Percentiles rank a stretch among this genome's conserved stretches.
These are phyloP conservation scores for Onthophagus taurus DNA, from an alignment of 1,140 invertebrate genomes.

Conservation along the genomic window DNA sequence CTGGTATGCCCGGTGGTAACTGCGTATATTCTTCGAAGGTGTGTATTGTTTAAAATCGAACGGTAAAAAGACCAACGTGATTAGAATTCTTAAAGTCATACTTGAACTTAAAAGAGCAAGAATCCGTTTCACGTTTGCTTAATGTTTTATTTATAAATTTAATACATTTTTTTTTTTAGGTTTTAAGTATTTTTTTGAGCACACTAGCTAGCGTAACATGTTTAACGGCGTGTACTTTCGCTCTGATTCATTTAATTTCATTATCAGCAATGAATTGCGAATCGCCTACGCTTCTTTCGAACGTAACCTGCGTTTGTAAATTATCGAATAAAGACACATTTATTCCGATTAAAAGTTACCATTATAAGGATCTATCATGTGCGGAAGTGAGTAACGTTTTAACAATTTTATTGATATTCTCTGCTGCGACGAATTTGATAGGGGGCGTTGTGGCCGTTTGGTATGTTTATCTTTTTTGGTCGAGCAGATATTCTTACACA, in stretches of 20 bases:
- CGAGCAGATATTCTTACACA: conserved; percentile 34
- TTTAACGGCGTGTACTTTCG: conserved; percentile 38
- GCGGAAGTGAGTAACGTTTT: conserved; percentile 38
- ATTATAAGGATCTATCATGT: conserved; percentile 40
- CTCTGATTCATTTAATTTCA: conserved; percentile 37
- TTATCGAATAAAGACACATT: conserved; percentile 14
- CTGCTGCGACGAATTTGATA: conserved; percentile 34
- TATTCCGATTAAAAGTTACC: conserved; percentile 25
- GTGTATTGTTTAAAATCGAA: conserved; percentile 9
- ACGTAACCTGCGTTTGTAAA: conserved; percentile 33
- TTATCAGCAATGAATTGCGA: conserved; percentile 36
- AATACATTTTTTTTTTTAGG: conserved; percentile 26
- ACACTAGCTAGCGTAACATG: conserved; percentile 33
- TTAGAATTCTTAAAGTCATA: not conserved
- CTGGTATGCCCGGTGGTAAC: conserved; percentile 32
- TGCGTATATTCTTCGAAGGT: conserved; percentile 38
- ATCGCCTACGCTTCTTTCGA: conserved; percentile 27
- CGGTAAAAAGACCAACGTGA: not conserved
- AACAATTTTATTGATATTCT: conserved; percentile 35
- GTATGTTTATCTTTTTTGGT: conserved; percentile 42
- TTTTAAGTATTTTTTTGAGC: conserved; percentile 37
- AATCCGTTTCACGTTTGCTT: not conserved
- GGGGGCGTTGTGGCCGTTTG: conserved; percentile 36
- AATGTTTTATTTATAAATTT: not conserved
- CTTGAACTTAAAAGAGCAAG: conserved; percentile 1